Evolutionary conservation across 2,113 vertebrate genomes (phyloP), one percentile per base, ranked within the genome.

Genomic region (Pelmatolapia mariae): DNA sequence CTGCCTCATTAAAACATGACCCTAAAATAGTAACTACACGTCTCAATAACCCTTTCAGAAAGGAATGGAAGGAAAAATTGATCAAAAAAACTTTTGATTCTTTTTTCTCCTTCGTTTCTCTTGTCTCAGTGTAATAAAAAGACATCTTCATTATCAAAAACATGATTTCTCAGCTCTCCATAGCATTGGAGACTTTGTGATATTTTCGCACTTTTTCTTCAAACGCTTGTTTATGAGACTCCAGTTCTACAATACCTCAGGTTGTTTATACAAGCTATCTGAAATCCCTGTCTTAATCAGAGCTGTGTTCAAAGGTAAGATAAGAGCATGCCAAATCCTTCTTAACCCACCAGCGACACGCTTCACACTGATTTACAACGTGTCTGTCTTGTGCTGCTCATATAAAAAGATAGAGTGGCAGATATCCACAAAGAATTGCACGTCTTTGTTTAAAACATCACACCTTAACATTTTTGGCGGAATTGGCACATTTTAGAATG

Each of bases 271-370:
- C 50, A 61, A 89, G 63, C 66, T 86, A 91, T 93, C 86, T 88
- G 61, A 93, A 93, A 94, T 95, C 86, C 93, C 86, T 81, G 89
- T 89, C 89, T 91, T 91, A 89, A 95, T 96, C 93, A 89, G 80
- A 88, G 91, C 79, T 89, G 83, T 84, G 86, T 92, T 95, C 92
- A 94, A 95, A 95, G 93, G 88, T 92, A 92, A 94, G 93, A 95
- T 95, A 93, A 94, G 87, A 80, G 79, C 81, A 87, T 29, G 22
- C 84, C 90, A 94, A 95, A 94, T 95, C 93, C 92, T 68, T 93
- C 90, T 91, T 86, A 93, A 93, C 91, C 91, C 89, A 82, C 85
- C 82, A 84, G 90, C 66, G 71, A 88, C 87, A 94, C 92, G 89
- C 91, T 94, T 95, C 92, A 94, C 91, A 94, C 82, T 7, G 52